phyloP scores from a whole-genome alignment of 1,140 invertebrate species.

The Antheraea mylitta region DNA sequence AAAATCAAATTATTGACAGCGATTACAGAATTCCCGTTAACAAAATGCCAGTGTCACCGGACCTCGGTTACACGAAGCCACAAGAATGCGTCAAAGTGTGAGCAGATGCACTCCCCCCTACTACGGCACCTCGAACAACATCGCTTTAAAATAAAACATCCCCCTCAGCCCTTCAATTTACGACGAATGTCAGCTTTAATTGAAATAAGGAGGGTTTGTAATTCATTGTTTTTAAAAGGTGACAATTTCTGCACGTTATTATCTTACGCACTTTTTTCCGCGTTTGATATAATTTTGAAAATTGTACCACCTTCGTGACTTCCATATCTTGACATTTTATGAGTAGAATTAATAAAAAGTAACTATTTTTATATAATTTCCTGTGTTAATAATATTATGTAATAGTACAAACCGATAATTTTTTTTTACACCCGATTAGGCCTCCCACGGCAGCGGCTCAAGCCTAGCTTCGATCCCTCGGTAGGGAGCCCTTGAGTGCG shows the following conservation, averaged over 20 bases:
- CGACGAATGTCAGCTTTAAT: slow-evolving; percentile 13
- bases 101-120: slow-evolving; percentile 53
- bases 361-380: too few species aligned
- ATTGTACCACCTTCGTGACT: too few species aligned
- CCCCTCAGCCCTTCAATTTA: slow-evolving; percentile 25
- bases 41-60: slow-evolving; percentile 26
- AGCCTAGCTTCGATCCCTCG: too few species aligned
- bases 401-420: too few species aligned
- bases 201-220: slow-evolving; percentile 8
- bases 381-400: too few species aligned
- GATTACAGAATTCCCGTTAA: background rate
- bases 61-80: slow-evolving; percentile 48
- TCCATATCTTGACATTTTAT: too few species aligned
- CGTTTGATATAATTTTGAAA: too few species aligned
- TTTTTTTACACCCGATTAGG: too few species aligned
- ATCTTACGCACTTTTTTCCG: background rate
- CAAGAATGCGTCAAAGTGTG: slow-evolving; percentile 71
- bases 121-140: background rate
- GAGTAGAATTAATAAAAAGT: too few species aligned
- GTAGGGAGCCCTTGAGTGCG: too few species aligned
- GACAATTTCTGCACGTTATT: slow-evolving; percentile 6
- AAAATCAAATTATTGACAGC: too few species aligned
- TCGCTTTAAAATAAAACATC: background rate
- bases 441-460: too few species aligned
- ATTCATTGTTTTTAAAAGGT: slow-evolving; percentile 15